Percentiles rank a stretch among this genome's conserved stretches.
phyloP scores from a whole-genome alignment of 2,113 vertebrate genomes.

The Leucoraja erinaceus region DNA sequence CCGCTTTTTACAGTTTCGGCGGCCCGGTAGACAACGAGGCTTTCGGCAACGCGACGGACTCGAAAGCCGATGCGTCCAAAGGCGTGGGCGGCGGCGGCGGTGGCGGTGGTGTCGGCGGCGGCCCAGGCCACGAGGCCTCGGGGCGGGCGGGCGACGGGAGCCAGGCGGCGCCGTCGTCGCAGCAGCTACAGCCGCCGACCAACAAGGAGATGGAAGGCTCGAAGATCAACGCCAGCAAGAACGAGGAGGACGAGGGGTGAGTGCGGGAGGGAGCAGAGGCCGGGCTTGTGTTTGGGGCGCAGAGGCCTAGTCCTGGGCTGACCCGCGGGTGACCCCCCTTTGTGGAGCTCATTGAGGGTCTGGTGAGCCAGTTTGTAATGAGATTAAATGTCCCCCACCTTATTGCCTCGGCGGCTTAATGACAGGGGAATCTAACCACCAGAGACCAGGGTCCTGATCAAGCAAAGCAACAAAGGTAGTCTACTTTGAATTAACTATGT shows the following conservation, averaged over 20 bases:
- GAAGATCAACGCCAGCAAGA: slow-evolving; percentile 82
- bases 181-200: neutral
- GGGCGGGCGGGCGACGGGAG: neutral
- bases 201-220: slow-evolving; percentile 58
- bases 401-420: too few species aligned
- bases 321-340: neutral
- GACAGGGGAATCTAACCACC: too few species aligned
- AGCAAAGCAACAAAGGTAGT: too few species aligned
- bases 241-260: slow-evolving; percentile 77
- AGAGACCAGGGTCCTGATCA: too few species aligned
- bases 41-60: neutral
- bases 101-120: neutral
- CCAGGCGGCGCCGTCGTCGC: neutral
- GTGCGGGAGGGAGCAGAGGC: neutral
- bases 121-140: neutral
- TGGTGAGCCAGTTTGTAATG: too few species aligned
- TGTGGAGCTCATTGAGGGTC: neutral
- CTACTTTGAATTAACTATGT: too few species aligned
- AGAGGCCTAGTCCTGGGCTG: neutral
- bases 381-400: too few species aligned
- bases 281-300: neutral
- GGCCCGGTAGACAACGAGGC: neutral
- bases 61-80: neutral
- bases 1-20: neutral
- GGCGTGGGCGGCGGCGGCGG: neutral